These are phyloP conservation scores for Malacosoma neustria DNA, from an alignment of 2,888 invertebrate species.

Conservation along the genomic window DNA sequence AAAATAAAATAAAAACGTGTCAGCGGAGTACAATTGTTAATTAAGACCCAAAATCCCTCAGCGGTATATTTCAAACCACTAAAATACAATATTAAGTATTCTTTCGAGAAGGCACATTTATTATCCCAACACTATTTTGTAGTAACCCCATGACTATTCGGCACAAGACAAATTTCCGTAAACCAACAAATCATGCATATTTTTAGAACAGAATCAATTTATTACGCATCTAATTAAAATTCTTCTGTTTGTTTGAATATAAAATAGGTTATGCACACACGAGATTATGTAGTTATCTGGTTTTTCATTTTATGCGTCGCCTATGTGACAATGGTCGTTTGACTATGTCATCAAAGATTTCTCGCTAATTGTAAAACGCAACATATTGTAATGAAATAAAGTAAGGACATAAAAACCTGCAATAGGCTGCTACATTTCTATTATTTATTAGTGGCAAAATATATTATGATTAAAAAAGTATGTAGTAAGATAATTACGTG, in stretches of 20 bases:
- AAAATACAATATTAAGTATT: background rate
- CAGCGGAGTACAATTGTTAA: background rate
- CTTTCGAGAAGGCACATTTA: background rate
- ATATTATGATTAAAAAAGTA: no score
- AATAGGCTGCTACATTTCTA: no score
- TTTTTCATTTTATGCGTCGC: no score
- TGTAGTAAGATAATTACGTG: no score
- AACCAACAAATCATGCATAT: background rate
- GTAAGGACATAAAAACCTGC: no score
- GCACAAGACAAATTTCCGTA: background rate
- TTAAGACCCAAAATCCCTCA: background rate
- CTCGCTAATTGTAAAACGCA: no score
- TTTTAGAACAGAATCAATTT: background rate
- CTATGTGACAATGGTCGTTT: no score
- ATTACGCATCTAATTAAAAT: background rate
- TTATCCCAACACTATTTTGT: background rate
- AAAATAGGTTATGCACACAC: background rate
- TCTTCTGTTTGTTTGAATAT: background rate
- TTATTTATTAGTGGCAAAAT: no score
- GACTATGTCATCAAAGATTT: no score
- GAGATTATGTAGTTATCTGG: no score
- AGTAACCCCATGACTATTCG: background rate
- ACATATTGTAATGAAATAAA: no score
- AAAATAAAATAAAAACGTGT: background rate
- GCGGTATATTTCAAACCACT: background rate